Evolutionary conservation across 2,888 invertebrate species (phyloP).

Genomic region (Dexiosoma caninum): DNA sequence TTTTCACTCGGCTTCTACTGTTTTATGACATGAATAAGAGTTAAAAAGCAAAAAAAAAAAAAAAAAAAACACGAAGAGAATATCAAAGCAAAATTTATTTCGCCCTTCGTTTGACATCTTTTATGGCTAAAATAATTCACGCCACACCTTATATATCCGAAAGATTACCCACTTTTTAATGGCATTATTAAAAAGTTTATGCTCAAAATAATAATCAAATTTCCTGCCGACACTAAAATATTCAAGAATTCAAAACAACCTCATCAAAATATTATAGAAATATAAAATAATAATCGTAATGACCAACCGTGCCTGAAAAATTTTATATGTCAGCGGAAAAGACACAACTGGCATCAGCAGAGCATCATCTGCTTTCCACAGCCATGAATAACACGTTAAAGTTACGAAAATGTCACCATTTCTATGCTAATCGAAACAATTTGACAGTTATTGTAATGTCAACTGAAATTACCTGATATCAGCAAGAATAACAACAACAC

Average conservation of each 20-base stretch:
- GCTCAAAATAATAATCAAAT: conserved; percentile 57
- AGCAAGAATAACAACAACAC: conserved; percentile 35
- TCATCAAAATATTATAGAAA: conserved; percentile 50
- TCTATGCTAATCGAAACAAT: conserved; percentile 72
- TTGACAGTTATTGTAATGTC: conserved; percentile 67
- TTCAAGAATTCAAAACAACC: conserved; percentile 45
- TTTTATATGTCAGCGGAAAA: conserved; percentile 45
- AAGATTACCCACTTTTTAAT: conserved; percentile 41
- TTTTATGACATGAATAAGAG: no score
- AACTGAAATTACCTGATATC: conserved; percentile 65
- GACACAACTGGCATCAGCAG: not conserved
- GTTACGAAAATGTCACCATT: conserved; percentile 65
- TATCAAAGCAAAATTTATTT: no score
- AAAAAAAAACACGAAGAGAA: no score
- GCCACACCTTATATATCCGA: not conserved
- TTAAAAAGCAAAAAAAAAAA: no score
- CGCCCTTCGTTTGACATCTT: not conserved
- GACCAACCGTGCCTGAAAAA: conserved; percentile 61
- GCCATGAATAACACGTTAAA: conserved; percentile 14
- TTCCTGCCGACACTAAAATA: conserved; percentile 49
- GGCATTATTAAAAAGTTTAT: conserved; percentile 51
- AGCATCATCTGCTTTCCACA: not conserved
- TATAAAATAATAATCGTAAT: conserved; percentile 61
- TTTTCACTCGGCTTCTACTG: no score
- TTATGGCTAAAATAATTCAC: not conserved